Evolutionary conservation across 2,797 vertebrate species (phyloP), one percentile per base, ranked within the genome.

Genomic region (Cichlasoma orientale): DNA sequence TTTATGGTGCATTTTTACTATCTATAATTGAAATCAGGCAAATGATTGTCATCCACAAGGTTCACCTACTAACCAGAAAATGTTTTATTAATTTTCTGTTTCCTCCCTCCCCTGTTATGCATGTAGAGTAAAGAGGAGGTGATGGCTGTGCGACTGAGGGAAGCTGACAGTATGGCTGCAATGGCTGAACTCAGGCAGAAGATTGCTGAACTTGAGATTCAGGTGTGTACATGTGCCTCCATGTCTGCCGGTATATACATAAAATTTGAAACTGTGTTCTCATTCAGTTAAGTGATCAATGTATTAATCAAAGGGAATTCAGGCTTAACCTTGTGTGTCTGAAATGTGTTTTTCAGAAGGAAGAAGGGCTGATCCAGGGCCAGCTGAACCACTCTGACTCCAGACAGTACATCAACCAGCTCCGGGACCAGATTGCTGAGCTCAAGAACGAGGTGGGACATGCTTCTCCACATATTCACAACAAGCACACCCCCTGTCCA

Each of bases 351-450:
- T 78, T 84, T 25, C 92, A 99, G 98, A 97, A 97, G 75, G 98
- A 98, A 84, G 97, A 97, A 87, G 97, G 98, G 11, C 94, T 96
- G 90, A 97, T 99, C 87, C 97, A 98, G 88, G 98, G 97, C 59
- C 97, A 99, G 89, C 93, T 99, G 83, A 98, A 98, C 94, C 96
- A 98, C 93, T 98, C 97, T 0, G 98, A 99, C 90, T 98, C 97
- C 31, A 96, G 96, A 25, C 98, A 98, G 94, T 97, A 98, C 91
- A 98, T 99, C 90, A 96, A 92, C 4, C 95, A 97, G 90, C 96
- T 99, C 50, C 96, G 97, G 86, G 97, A 97, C 86, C 97, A 99
- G 91, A 98, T 99, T 13, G 86, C 96, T 16, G 97, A 99, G 89
- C 96, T 98, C 36, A 98, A 98, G 91, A 97, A 96, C 0, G 97